Evolutionary conservation across 1,140 invertebrate genomes (phyloP).

Genomic region (Platorchestia sp.): DNA sequence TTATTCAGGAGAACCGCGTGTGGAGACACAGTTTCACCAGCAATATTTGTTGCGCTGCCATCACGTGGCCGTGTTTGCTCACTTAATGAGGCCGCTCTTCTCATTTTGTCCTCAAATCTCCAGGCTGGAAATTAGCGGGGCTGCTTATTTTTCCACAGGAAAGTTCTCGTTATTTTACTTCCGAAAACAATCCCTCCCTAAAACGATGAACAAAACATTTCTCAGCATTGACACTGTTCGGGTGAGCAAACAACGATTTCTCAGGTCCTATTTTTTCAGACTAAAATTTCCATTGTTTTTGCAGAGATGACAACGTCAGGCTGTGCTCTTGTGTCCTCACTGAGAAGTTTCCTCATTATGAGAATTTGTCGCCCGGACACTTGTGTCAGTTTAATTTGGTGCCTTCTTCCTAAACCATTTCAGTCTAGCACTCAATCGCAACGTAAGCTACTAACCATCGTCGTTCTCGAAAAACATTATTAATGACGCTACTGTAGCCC

Average conservation of each 20-base stretch:
- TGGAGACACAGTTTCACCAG: background rate
- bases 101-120: background rate
- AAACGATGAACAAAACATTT: conserved; percentile 10
- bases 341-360: background rate
- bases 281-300: background rate
- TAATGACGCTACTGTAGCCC: background rate
- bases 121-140: background rate
- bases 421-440: background rate
- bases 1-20: background rate
- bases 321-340: background rate
- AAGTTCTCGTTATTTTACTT: background rate
- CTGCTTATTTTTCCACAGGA: background rate
- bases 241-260: background rate
- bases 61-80: background rate
- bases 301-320: background rate
- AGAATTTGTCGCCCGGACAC: background rate
- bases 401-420: background rate
- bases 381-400: background rate
- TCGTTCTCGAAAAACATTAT: background rate
- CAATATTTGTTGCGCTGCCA: background rate
- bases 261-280: background rate
- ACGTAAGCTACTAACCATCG: background rate
- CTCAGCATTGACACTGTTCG: background rate
- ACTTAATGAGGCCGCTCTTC: background rate
- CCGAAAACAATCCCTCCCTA: background rate